phyloP scores from a whole-genome alignment of 2,888 invertebrate species.

The Pristionchus japonicus region DNA sequence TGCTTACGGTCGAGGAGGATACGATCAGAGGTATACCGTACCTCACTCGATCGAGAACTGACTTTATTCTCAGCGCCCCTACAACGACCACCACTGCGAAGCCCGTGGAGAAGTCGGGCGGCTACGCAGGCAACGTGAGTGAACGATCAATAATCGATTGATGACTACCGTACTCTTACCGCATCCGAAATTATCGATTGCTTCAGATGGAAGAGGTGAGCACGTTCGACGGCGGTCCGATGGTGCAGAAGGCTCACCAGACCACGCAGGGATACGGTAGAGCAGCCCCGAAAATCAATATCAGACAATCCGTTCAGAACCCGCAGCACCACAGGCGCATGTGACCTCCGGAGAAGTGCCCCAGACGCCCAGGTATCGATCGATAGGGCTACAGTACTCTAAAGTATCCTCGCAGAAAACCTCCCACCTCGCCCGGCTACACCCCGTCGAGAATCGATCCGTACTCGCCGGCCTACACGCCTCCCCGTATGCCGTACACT shows the following conservation, averaged over 20 bases:
- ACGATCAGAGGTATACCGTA: constrained; percentile 23
- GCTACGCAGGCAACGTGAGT: background rate
- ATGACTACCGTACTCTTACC: background rate
- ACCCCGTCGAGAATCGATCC: background rate
- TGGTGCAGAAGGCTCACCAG: background rate
- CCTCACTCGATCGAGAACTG: background rate
- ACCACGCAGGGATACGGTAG: background rate
- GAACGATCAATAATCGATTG: background rate
- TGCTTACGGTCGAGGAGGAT: background rate
- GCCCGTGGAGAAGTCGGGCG: background rate
- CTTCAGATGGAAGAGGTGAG: background rate
- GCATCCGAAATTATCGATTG: background rate
- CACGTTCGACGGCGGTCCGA: background rate
- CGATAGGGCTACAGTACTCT: background rate
- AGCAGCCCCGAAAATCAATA: background rate
- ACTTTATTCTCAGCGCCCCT: background rate
- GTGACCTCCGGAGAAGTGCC: background rate
- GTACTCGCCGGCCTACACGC: constrained; percentile 31
- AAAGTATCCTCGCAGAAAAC: background rate
- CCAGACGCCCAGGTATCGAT: background rate
- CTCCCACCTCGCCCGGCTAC: constrained; percentile 5
- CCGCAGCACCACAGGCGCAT: background rate
- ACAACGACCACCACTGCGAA: background rate
- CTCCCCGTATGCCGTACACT: constrained; percentile 1
- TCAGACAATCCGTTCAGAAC: background rate